Percentiles rank a stretch among this genome's conserved stretches.
Evolutionary conservation across 2,113 vertebrate genomes (phyloP).

Genomic region (Forbesichthys papilliferus): DNA sequence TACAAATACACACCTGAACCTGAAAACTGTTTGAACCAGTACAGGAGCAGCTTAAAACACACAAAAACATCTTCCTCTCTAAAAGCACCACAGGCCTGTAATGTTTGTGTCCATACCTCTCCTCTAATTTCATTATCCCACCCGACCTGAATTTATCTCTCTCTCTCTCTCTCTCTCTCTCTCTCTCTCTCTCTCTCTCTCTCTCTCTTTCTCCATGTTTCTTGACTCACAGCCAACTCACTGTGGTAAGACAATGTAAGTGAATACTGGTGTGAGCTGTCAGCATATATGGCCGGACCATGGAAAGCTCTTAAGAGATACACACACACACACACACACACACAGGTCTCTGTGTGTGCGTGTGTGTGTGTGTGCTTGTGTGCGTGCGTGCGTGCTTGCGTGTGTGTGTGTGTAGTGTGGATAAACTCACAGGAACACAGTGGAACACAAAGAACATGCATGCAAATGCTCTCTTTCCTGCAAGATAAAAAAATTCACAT

Average conservation of each 20-base stretch:
- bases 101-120: constrained; percentile 1
- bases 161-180: constrained; percentile 18
- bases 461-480: neutral
- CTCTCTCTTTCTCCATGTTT: neutral
- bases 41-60: neutral
- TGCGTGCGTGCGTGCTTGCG: neutral
- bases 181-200: constrained; percentile 4
- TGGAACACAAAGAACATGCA: constrained; percentile 13
- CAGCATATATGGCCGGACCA: neutral
- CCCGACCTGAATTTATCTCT: constrained; percentile 2
- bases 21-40: neutral
- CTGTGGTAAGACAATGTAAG: neutral
- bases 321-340: neutral
- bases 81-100: neutral
- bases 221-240: too few species aligned
- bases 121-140: constrained; percentile 8
- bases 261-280: constrained; percentile 12
- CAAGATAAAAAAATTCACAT: neutral
- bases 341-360: neutral
- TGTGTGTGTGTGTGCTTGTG: neutral
- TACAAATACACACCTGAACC: constrained; percentile 12
- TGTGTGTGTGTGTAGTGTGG: neutral
- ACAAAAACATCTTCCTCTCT: too few species aligned
- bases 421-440: neutral
- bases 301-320: neutral